Evolutionary conservation across 2,888 invertebrate species (phyloP), one percentile per base, ranked within the genome.

Genomic region (Tyria jacobaeae): DNA sequence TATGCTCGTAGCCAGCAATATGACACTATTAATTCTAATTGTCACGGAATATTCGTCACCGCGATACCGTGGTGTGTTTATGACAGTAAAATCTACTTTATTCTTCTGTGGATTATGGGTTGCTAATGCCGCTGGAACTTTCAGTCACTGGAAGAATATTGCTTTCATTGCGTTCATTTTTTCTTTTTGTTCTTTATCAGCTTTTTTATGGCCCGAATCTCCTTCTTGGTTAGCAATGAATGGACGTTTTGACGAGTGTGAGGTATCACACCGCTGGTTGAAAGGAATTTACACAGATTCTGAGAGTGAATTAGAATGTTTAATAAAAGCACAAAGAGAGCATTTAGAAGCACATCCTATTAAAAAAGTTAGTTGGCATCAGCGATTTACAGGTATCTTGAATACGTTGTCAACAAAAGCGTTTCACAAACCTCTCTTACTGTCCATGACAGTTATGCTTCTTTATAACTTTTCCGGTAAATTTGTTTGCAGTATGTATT

Each of bases 211-310:
- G 85, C 85, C 86, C 0, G 86, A 86, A 61, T 86, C 86, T 3
- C 88, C 86, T 0, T 80, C 82, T 39, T 88, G 88, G 87, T 71
- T 88, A 9, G 87, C 86, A 10, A 81, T 84, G 67, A 84, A 81
- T 57, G 83, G 84, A 17, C 78, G 81, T 39, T 86, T 81, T 25
- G 81, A 84, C 0, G 85, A 85, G 62, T 83, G 87, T 60, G 81
- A 79, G 3, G 62, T 62, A 12, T 75, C 85, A 0, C 85, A 83
- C 54, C 76, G 75, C 47, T 83, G 85, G 83, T 63, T 88, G 3
- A 85, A 87, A 69, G 88, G 88, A 6, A 64, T 58, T 25, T 73
- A 66, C 31, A 70, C 68, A 17, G 75, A 77, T 37, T 76, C 86
- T 1, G 81, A 84, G 61, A 79, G 65, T 21, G 84, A 87, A 64